Base-by-base conservation (phyloP, 2,797 vertebrate genomes). In the Octomys mimax region DNA sequence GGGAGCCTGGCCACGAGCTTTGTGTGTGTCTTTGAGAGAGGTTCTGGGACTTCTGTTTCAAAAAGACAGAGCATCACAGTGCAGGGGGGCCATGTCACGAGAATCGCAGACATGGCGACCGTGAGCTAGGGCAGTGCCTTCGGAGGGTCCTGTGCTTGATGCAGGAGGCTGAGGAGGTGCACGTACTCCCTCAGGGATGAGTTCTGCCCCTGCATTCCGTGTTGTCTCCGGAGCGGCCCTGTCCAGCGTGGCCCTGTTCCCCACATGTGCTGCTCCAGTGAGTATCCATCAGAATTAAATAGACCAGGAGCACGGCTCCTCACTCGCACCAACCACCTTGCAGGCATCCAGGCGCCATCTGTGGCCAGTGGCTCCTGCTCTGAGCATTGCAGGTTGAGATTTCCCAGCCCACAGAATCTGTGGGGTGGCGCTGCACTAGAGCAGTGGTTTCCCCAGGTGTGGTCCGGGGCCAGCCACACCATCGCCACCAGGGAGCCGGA, bases 381-480 rank as follows among this genome's bases (percentile, higher is more conserved):
- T 18, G 36, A n/a, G 22, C 3, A 9, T 57, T 3, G 11, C 2
- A 6, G n/a, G 16, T 4, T 0, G 5, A 39, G 54, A 14, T n/a
- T 2, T 13, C 2, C 75, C 39, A 8, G 10, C 5, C 39, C 1
- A 9, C 2, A 31, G 8, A 2, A 49, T 66, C 87, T 68, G 18
- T 19, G 1, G 26, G n/a, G 21, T 0, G 14, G 26, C 28, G 1
- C 71, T 22, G 28, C 4, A 31, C 26, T 39, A 33, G 49, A 42
- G 36, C 59, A 6, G 36, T 46, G 49, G 52, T 16, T 46, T 52
- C 42, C 42, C 64, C 6, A 10, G 0, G 64, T 5, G 57, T n/a
- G 75, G 11, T 26, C 18, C 2, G 1, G 9, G 79, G 49, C 79
- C 57, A n/a, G 83, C 1, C 0, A 31, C n/a, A 3, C 13, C 4